Base-by-base conservation (phyloP, 2,888 invertebrate genomes). In the Eutolmus rufibarbis region DNA sequence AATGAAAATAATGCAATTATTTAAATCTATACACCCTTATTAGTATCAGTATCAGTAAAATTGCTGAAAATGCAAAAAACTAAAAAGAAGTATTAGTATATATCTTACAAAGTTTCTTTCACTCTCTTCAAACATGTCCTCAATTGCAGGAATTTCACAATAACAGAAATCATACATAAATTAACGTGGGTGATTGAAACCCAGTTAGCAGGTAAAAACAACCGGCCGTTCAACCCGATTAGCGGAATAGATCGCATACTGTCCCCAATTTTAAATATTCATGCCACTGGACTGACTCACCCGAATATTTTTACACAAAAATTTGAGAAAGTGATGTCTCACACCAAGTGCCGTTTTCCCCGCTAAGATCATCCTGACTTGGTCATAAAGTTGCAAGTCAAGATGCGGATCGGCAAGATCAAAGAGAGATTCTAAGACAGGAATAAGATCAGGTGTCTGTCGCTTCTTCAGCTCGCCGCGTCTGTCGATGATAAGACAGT, bases 381-480 rank as follows among this genome's bases (percentile, higher is more conserved):
- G 66, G 66, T 9, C 66, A 66, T 19, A 66, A 66, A 66, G 66
- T 66, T 28, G 66, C 66, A 66, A 28, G 28, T 23, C 66, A 66
- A 66, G 66, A 66, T 66, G 66, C 28, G 5, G 66, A 66, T 28
- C 66, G 66, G 66, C 66, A 4, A 28, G 66, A 66, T 66, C 66
- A 66, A 66, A 66, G 66, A 28, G 2, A 2, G 7, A 28, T 66
- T 23, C 66, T 66, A 66, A 66, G 66, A 9, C 23, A 66, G 8
- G 66, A 66, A 66, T 66, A 66, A 66, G 57, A 82, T 82, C 82
- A 82, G 66, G 82, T 82, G 56, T 82, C 82, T 37, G 37, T 23
- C 57, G 51, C 37, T 82, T 82, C 51, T 82, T 37, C 28, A 37
- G 31, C 31, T 82, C 40, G 40, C 56, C 56, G 40, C 40, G 37